Evolutionary conservation across 2,113 vertebrate species (phyloP), one percentile per base, ranked within the genome.

Genomic region (Smithornis capensis): DNA sequence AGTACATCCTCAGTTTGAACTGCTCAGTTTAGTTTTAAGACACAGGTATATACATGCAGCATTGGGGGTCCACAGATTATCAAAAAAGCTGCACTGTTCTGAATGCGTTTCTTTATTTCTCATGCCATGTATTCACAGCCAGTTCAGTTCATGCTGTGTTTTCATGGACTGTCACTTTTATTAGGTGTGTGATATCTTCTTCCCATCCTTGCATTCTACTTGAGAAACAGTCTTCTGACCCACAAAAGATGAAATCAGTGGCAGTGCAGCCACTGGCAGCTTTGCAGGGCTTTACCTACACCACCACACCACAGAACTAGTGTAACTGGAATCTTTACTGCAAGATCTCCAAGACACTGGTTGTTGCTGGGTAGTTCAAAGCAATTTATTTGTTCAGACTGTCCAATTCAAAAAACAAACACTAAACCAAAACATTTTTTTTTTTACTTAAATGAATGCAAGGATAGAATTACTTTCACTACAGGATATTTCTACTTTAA

Each of bases 71-170:
- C 33, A 38, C 7, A 68, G 49, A 19, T 28, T 16, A 23, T 10
- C 19, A 60, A 18, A 11, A 10, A 52, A 73, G 9, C 1, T 29
- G 55, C 23, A 47, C 33, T 0, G 0, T 4, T 87, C 38, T 57
- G 16, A 81, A 45, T 0, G 0, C 2, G 78, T 50, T 49, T 62
- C 10, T 67, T 74, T 29, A 44, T 27, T 83, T 16, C 62, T 52
- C 13, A 12, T 11, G 16, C 23, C 57, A 22, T 3, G 5, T 24
- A 31, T 19, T 55, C 45, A 21, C 50, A 75, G 40, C 8, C 55
- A 76, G 24, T 31, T 10, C 45, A 47, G 24, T 31, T 83, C 47
- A 42, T 0, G 1, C 45, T 8, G 27, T 47, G 25, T 37, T 78
- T 63, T 74, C 55, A 49, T 10, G 19, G 8, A 10, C 49, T 31